Percentiles rank a stretch among this genome's conserved stretches.
These are phyloP conservation scores for Archegozetes longisetosus DNA, from an alignment of 1,140 invertebrate genomes.

Conservation along the genomic window DNA sequence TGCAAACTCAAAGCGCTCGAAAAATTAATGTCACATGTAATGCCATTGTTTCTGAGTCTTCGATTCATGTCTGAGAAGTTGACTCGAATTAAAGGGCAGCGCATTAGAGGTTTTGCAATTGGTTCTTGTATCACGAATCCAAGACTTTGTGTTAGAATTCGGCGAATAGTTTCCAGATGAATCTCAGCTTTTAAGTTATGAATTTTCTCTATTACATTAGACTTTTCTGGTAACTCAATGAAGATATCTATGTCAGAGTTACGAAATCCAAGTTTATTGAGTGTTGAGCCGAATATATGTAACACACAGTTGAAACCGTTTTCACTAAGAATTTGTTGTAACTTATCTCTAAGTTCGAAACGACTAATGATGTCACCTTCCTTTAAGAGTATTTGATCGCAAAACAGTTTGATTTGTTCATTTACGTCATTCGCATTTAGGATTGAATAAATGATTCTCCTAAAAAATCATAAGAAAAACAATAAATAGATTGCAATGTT, in stretches of 20 bases:
- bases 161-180: neutral
- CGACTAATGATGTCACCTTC: no score
- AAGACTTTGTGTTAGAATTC: neutral
- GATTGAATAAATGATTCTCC: no score
- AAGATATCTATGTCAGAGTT: neutral
- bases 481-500: no score
- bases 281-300: neutral
- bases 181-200: neutral
- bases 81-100: neutral
- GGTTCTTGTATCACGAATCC: neutral
- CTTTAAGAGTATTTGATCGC: no score
- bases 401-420: no score
- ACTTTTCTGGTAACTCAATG: neutral
- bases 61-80: neutral
- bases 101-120: neutral
- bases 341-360: no score
- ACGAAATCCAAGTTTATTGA: neutral
- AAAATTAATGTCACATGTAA: neutral
- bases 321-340: no score
- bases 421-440: no score
- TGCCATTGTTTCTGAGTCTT: neutral
- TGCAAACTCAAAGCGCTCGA: neutral
- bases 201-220: neutral
- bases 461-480: no score
- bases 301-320: neutral